phyloP scores from a whole-genome alignment of 2,888 invertebrate genomes.

The Ceratothoa steindachneri region DNA sequence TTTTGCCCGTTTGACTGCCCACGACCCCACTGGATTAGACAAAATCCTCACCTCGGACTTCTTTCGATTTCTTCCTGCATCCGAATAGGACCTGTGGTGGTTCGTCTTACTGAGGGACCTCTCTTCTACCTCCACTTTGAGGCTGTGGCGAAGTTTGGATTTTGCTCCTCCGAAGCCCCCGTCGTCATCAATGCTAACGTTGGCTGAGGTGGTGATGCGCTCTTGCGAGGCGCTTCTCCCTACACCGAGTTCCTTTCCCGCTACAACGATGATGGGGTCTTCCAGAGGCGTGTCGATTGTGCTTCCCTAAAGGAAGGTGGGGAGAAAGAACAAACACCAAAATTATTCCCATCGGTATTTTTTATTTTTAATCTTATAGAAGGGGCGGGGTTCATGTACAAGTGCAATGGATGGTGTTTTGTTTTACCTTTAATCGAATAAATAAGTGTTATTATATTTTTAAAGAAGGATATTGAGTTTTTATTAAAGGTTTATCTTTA shows the following conservation, averaged over 20 bases:
- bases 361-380: no score
- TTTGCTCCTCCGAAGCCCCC: not conserved
- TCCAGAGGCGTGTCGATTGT: not conserved
- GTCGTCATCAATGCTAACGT: not conserved
- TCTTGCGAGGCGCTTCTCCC: not conserved
- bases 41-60: not conserved
- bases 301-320: not conserved
- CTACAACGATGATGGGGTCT: not conserved
- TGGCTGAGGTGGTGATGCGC: not conserved
- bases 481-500: no score
- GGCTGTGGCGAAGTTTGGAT: not conserved
- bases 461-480: not conserved
- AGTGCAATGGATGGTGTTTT: no score
- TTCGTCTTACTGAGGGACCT: not conserved
- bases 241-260: not conserved
- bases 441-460: not conserved
- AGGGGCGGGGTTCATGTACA: no score
- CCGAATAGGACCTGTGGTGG: not conserved
- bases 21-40: no score
- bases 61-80: constrained; percentile 1
- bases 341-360: no score
- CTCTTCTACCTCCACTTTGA: not conserved
- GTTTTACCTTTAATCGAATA: not conserved
- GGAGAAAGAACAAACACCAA: not conserved
- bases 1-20: no score